Evolutionary conservation across 2,797 vertebrate genomes (phyloP).

Genomic region (Petrocephalus sullivani): DNA sequence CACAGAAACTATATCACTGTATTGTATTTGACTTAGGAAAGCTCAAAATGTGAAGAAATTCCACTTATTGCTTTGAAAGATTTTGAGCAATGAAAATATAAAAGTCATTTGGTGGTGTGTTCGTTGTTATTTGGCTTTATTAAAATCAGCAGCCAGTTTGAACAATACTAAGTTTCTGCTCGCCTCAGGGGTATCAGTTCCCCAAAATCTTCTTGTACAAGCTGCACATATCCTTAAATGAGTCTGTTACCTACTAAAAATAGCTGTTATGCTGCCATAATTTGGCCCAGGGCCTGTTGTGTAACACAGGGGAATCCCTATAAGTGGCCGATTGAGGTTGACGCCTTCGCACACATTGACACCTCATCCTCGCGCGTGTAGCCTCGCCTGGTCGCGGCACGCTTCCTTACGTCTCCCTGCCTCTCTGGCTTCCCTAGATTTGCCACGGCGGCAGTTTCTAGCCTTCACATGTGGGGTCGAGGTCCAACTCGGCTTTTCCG

Average conservation of each 20-base stretch:
- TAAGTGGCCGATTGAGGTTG: neutral
- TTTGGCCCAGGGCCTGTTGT: neutral
- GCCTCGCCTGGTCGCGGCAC: neutral
- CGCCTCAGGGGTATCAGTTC: neutral
- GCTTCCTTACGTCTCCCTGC: neutral
- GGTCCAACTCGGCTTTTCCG: conserved; percentile 69
- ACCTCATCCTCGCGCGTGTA: neutral
- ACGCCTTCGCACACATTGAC: neutral
- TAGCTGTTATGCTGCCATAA: neutral
- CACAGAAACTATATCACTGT: neutral
- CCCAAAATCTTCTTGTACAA: neutral
- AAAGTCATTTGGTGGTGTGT: neutral
- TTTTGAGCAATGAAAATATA: neutral
- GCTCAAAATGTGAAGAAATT: neutral
- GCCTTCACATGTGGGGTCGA: conserved; percentile 61
- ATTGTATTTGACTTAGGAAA: neutral
- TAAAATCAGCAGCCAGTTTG: neutral
- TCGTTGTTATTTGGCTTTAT: neutral
- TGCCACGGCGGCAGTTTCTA: conserved; percentile 50
- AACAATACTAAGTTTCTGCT: neutral
- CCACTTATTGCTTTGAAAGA: neutral
- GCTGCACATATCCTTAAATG: neutral
- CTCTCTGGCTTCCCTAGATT: conserved; percentile 48
- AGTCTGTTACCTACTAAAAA: conserved; percentile 3
- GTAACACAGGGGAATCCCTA: neutral